A percentile compares a stretch with the other conserved stretches of the same genome.
Evolutionary conservation across 2,797 vertebrate genomes (phyloP).

Genomic region (Denticeps clupeoides): DNA sequence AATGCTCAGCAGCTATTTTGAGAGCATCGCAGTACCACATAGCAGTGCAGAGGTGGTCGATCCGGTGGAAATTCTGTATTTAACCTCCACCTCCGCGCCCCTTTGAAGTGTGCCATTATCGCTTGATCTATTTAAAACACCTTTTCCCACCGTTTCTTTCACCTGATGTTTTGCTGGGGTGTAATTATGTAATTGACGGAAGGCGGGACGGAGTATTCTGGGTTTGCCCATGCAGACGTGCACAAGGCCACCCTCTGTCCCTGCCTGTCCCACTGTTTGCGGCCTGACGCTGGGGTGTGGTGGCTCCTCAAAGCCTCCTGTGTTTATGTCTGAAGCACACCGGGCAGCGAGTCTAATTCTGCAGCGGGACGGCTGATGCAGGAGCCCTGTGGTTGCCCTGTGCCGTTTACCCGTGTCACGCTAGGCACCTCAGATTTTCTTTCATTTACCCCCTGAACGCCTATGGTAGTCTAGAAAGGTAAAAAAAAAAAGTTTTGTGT

Average conservation of each 20-base stretch:
- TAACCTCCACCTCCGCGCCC: background rate
- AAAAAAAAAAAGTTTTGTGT: no score
- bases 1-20: no score
- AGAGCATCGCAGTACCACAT: no score
- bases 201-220: conserved; percentile 7
- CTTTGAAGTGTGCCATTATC: conserved; percentile 1
- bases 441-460: no score
- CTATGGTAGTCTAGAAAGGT: no score
- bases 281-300: background rate
- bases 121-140: background rate
- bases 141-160: background rate
- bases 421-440: no score
- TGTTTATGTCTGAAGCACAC: conserved; percentile 8
- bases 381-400: no score
- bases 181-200: conserved; percentile 18
- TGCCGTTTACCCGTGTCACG: no score
- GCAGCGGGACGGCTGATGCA: conserved; percentile 1
- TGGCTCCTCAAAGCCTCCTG: conserved; percentile 12
- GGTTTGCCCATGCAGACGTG: background rate
- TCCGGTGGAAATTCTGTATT: background rate
- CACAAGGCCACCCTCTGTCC: conserved; percentile 1
- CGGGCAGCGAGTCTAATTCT: conserved; percentile 7
- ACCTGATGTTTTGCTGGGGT: background rate
- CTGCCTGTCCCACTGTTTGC: conserved; percentile 1
- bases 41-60: background rate